phyloP scores from a whole-genome alignment of 1,140 invertebrate genomes.

The Dendrolimus punctatus region DNA sequence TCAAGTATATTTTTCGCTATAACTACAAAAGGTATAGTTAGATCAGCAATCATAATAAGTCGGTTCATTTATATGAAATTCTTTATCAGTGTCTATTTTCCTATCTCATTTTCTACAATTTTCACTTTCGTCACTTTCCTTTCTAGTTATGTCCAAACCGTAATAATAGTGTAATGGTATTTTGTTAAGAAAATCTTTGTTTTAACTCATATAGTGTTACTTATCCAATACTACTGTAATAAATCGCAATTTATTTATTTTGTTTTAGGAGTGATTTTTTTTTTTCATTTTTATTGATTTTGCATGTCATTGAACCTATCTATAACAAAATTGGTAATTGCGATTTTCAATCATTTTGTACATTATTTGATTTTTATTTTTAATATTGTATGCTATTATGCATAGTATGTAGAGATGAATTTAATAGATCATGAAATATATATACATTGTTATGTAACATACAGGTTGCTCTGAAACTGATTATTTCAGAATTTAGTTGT shows the following conservation, averaged over 20 bases:
- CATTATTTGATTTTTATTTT: conserved; percentile 10
- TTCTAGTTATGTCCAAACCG: conserved; percentile 1
- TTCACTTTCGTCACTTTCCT: conserved; percentile 1
- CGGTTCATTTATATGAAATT: conserved; percentile 3
- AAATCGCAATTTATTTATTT: conserved; percentile 21
- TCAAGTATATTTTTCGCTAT: background rate
- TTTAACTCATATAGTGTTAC: too few relatives aligned
- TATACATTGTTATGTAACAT: too few relatives aligned
- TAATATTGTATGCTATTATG: too few relatives aligned
- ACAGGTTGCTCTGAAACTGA: too few relatives aligned
- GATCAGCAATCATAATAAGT: background rate
- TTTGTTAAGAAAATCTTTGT: too few relatives aligned
- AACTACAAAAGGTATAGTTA: conserved; percentile 1
- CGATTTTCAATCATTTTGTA: conserved; percentile 10
- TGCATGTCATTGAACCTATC: conserved; percentile 30
- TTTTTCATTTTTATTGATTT: conserved; percentile 14
- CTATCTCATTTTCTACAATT: background rate
- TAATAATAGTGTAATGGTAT: too few relatives aligned
- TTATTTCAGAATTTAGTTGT: too few relatives aligned
- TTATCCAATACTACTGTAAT: too few relatives aligned
- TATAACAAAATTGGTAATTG: conserved; percentile 31
- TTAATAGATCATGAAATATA: too few relatives aligned
- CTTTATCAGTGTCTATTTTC: conserved; percentile 1
- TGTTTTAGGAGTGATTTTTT: conserved; percentile 36
- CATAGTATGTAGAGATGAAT: too few relatives aligned